Evolutionary conservation across 2,888 invertebrate species (phyloP).

Genomic region (Pantelozetes paolii): DNA sequence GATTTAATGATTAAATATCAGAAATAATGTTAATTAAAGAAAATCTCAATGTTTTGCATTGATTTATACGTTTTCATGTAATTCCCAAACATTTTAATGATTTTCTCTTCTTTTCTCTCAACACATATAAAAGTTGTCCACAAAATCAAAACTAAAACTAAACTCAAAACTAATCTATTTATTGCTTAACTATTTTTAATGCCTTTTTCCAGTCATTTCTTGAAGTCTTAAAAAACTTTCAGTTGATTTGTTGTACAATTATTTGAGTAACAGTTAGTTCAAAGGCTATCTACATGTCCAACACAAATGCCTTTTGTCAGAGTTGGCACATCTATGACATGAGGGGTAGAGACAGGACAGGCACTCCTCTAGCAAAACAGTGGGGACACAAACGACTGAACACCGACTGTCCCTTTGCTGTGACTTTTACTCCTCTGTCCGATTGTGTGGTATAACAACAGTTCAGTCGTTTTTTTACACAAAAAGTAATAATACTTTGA

Average conservation of each 20-base stretch:
- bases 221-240: constrained; percentile 9
- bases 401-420: neutral
- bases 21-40: neutral
- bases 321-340: constrained; percentile 2
- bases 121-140: no score
- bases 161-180: constrained; percentile 4
- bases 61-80: neutral
- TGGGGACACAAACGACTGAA: constrained; percentile 26
- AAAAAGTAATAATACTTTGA: neutral
- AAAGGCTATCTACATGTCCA: constrained; percentile 21
- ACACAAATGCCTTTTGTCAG: constrained; percentile 26
- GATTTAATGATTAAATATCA: neutral
- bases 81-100: neutral
- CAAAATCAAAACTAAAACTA: neutral
- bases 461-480: neutral
- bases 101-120: neutral
- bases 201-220: neutral
- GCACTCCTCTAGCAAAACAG: constrained; percentile 18
- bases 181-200: neutral
- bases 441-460: constrained; percentile 7
- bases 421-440: neutral
- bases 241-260: constrained; percentile 34
- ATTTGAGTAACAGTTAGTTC: constrained; percentile 26
- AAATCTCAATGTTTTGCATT: neutral
- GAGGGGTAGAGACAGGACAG: neutral